Conservation (phyloP, 2,113 vertebrate species). For the Hiodon alosoides region DNA sequence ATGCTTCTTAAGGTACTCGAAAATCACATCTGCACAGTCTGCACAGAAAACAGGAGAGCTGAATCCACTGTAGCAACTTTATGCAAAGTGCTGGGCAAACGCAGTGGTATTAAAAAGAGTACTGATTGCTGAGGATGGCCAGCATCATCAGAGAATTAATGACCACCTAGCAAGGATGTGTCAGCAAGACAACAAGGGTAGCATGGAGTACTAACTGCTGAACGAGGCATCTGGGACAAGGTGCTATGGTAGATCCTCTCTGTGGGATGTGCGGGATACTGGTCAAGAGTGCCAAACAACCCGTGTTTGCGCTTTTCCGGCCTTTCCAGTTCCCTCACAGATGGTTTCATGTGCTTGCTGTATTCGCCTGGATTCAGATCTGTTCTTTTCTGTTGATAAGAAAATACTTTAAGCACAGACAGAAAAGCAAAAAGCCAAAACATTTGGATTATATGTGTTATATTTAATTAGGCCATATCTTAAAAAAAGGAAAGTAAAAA, state of each 20-base stretch:
- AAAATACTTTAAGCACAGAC: neutral
- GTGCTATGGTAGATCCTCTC: slow-evolving; percentile 59
- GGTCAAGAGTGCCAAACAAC: slow-evolving; percentile 48
- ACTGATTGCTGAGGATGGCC: neutral
- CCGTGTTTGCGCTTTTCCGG: slow-evolving; percentile 54
- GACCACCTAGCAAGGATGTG: neutral
- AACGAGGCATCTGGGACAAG: slow-evolving; percentile 46
- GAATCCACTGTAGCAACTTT: neutral
- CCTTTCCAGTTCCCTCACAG: slow-evolving; percentile 47
- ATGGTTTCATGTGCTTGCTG: slow-evolving; percentile 37
- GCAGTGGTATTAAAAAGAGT: neutral
- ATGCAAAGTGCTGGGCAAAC: neutral
- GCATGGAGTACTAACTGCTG: slow-evolving; percentile 47
- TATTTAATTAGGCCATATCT: too few species aligned
- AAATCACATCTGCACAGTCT: too few species aligned
- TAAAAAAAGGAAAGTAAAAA: neutral
- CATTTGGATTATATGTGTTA: neutral
- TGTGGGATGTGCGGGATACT: slow-evolving; percentile 33
- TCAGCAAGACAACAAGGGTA: neutral
- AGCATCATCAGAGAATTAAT: neutral
- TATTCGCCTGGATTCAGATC: slow-evolving; percentile 29
- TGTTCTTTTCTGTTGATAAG: slow-evolving; percentile 37
- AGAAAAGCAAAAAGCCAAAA: neutral
- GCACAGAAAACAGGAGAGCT: too few species aligned
- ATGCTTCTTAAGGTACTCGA: too few species aligned